These are phyloP conservation scores for Stenurella melanura DNA, from an alignment of 2,888 invertebrate species.

Conservation along the genomic window DNA sequence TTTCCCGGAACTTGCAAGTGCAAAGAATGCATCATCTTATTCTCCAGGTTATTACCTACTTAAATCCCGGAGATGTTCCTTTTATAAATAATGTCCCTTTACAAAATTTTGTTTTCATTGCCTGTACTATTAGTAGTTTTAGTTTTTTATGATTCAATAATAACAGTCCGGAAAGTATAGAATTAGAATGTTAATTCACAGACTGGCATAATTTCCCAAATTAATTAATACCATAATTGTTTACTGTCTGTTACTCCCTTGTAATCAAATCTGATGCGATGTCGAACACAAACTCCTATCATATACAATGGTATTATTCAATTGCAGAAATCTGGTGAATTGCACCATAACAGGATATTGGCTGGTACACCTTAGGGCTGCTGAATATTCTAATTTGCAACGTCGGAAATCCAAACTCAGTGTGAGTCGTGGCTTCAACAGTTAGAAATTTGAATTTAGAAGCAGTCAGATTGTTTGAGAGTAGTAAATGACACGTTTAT, in stretches of 20 bases:
- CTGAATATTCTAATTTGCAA: slow-evolving; percentile 21
- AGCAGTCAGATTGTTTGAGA: slow-evolving; percentile 10
- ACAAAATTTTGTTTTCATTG: no score
- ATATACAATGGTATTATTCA: slow-evolving; percentile 13
- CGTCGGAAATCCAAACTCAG: not conserved
- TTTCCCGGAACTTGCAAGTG: no score
- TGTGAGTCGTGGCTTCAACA: not conserved
- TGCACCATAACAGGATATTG: slow-evolving; percentile 7
- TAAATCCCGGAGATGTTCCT: no score
- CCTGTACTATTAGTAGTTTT: no score
- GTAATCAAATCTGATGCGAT: slow-evolving; percentile 1
- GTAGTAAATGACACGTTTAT: not conserved
- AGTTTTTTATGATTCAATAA: no score
- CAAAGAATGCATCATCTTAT: no score
- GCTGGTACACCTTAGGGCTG: slow-evolving; percentile 21
- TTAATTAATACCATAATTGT: not conserved
- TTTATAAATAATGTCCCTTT: no score
- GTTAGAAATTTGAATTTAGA: not conserved
- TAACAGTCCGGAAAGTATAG: not conserved
- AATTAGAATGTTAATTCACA: not conserved
- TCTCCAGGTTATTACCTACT: no score
- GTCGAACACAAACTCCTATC: slow-evolving; percentile 6
- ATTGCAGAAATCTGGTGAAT: slow-evolving; percentile 14
- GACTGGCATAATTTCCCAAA: not conserved
- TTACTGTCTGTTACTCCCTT: not conserved